phyloP scores from a whole-genome alignment of 2,797 vertebrate species.

The Manis pentadactyla region DNA sequence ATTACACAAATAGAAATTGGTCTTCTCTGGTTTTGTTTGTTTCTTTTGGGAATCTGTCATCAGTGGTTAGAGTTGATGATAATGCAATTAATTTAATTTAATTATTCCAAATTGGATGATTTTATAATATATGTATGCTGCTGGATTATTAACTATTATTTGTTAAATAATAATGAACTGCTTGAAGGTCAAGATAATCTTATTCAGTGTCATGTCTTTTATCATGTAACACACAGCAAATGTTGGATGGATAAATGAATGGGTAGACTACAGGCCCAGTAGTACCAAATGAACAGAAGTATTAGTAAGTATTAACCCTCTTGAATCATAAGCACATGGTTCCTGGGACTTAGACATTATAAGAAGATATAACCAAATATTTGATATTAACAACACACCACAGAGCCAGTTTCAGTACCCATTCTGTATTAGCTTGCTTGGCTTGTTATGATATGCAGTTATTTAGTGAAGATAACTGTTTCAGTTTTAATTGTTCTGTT shows the following conservation, averaged over 20 bases:
- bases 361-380: neutral
- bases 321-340: neutral
- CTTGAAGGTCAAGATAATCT: conserved; percentile 32
- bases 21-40: conserved; percentile 6
- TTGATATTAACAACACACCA: neutral
- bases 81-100: conserved; percentile 37
- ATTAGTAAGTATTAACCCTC: neutral
- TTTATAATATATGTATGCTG: neutral
- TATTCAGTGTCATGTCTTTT: neutral
- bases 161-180: conserved; percentile 17
- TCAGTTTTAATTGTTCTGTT: conserved; percentile 49
- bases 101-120: conserved; percentile 33
- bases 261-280: neutral
- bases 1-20: conserved; percentile 17
- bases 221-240: conserved; percentile 11
- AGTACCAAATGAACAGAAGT: neutral
- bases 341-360: neutral
- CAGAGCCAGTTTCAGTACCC: neutral
- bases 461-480: conserved; percentile 33
- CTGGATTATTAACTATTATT: conserved; percentile 42
- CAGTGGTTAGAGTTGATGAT: conserved; percentile 37
- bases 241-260: neutral
- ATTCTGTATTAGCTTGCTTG: neutral
- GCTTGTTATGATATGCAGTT: neutral
- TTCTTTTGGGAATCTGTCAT: neutral